Evolutionary conservation across 2,113 vertebrate genomes (phyloP).

Genomic region (Psephotus haematonotus): DNA sequence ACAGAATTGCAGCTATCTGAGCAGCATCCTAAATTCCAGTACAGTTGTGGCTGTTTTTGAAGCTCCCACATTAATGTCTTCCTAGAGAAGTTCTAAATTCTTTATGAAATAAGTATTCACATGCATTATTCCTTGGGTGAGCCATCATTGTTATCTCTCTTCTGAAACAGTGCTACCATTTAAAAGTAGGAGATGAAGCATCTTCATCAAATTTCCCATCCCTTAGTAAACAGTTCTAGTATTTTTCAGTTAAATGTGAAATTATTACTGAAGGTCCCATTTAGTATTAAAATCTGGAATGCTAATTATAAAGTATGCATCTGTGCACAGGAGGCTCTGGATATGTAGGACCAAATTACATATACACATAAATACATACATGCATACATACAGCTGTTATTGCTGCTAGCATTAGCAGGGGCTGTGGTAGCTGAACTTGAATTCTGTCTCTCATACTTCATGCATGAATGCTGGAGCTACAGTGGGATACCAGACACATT

Average conservation of each 20-base stretch:
- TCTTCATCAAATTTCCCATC: background rate
- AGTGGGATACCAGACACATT: background rate
- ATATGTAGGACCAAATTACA: background rate
- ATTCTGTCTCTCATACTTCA: background rate
- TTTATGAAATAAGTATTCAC: background rate
- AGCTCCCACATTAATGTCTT: background rate
- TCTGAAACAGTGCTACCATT: background rate
- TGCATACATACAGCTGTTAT: background rate
- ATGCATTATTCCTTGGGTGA: background rate
- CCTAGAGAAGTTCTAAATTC: background rate
- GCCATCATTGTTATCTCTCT: background rate
- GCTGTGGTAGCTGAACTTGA: background rate
- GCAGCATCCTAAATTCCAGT: background rate
- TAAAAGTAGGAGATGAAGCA: background rate
- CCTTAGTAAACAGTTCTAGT: background rate
- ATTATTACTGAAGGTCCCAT: background rate
- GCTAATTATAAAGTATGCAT: background rate
- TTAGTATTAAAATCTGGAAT: background rate
- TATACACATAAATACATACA: background rate
- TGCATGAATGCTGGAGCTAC: background rate
- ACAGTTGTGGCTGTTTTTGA: background rate
- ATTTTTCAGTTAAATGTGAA: background rate
- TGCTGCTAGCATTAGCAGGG: background rate
- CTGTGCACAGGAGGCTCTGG: background rate
- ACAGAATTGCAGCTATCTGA: background rate